Evolutionary conservation across 2,888 invertebrate species (phyloP).

Genomic region (Dynastes maya): DNA sequence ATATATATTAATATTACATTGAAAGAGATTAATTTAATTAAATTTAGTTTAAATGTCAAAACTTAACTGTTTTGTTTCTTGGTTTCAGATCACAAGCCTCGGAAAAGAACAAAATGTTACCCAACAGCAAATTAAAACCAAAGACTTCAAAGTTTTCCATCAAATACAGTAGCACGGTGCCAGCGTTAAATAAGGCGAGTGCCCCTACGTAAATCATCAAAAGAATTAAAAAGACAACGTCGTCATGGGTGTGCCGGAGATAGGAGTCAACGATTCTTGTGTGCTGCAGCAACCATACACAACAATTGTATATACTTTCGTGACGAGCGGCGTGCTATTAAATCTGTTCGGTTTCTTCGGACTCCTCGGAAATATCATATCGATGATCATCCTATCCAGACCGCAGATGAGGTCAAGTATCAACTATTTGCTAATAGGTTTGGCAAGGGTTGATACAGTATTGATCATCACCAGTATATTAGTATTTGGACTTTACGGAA

Average conservation of each 20-base stretch:
- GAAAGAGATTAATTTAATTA: too few species aligned
- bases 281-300: slow-evolving; percentile 22
- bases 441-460: slow-evolving; percentile 94
- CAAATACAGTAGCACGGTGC: too few species aligned
- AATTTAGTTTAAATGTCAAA: too few species aligned
- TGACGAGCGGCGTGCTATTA: slow-evolving; percentile 86
- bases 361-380: slow-evolving; percentile 90
- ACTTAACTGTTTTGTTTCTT: background rate
- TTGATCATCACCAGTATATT: slow-evolving; percentile 89
- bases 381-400: slow-evolving; percentile 91
- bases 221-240: background rate
- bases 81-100: slow-evolving; percentile 20
- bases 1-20: too few species aligned
- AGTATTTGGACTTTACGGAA: slow-evolving; percentile 90
- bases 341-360: slow-evolving; percentile 88
- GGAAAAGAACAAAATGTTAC: slow-evolving; percentile 24
- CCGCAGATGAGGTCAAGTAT: slow-evolving; percentile 97
- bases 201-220: background rate
- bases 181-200: background rate
- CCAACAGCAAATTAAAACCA: background rate
- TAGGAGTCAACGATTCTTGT: slow-evolving; percentile 14
- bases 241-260: slow-evolving; percentile 2
- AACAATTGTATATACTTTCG: slow-evolving; percentile 79
- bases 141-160: background rate
- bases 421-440: slow-evolving; percentile 93